These are phyloP conservation scores for Calosoma granatense DNA, from an alignment of 1,140 invertebrate genomes.

Conservation along the genomic window DNA sequence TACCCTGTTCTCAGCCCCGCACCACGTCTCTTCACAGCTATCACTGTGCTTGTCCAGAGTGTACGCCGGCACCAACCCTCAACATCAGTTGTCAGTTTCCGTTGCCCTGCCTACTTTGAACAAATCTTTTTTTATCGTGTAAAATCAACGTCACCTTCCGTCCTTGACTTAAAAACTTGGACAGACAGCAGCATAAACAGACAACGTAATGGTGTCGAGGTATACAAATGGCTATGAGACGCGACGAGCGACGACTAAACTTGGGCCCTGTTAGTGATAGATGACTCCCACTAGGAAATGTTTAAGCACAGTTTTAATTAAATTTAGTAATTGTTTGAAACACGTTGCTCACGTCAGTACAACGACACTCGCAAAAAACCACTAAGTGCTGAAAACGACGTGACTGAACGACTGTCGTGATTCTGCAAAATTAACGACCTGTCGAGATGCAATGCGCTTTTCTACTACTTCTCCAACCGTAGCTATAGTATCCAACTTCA, in stretches of 20 bases:
- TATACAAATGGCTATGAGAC: not conserved
- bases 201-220: not conserved
- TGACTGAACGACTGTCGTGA: slow-evolving; percentile 30
- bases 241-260: slow-evolving; percentile 1
- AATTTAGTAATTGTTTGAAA: slow-evolving; percentile 10
- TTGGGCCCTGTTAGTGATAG: slow-evolving; percentile 6
- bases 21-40: no score
- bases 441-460: not conserved
- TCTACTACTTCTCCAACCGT: not conserved
- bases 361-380: slow-evolving; percentile 27
- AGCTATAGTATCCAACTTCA: no score
- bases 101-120: no score
- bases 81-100: no score
- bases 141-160: no score
- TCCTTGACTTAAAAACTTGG: no score
- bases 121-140: no score
- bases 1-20: no score
- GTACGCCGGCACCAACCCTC: no score
- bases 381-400: slow-evolving; percentile 27
- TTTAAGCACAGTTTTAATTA: slow-evolving; percentile 8
- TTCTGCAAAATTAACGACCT: slow-evolving; percentile 30
- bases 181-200: not conserved
- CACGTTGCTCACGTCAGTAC: slow-evolving; percentile 11
- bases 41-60: no score
- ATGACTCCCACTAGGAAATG: slow-evolving; percentile 7